Evolutionary conservation across 2,888 invertebrate genomes (phyloP).

Genomic region (Saturnia japonica): DNA sequence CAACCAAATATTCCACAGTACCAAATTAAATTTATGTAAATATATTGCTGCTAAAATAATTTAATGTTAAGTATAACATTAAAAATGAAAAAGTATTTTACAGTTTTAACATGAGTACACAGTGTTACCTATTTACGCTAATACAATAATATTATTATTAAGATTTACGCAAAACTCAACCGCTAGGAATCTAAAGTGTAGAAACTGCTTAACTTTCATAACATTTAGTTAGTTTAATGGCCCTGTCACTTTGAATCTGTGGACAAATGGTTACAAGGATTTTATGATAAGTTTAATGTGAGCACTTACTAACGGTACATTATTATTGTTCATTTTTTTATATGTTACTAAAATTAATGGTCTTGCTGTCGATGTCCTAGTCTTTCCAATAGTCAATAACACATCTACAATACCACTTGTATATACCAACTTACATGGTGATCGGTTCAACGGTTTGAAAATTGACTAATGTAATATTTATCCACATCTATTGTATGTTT

Average conservation of each 20-base stretch:
- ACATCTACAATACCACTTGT: too few species aligned
- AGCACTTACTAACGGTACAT: constrained; percentile 8
- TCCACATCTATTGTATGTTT: too few species aligned
- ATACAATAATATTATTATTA: neutral
- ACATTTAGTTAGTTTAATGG: constrained; percentile 41
- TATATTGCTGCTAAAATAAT: neutral
- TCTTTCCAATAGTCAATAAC: too few species aligned
- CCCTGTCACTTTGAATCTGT: constrained; percentile 33
- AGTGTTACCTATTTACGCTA: neutral
- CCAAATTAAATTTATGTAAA: too few species aligned
- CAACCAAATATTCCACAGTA: too few species aligned
- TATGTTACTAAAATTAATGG: neutral
- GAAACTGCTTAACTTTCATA: constrained; percentile 25
- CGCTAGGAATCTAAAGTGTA: constrained; percentile 22
- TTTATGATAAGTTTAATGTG: constrained; percentile 28
- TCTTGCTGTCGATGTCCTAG: too few species aligned
- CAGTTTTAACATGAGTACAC: too few species aligned
- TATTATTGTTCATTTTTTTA: neutral
- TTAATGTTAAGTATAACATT: too few species aligned
- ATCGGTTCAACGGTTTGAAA: too few species aligned
- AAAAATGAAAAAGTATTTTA: too few species aligned
- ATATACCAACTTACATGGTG: too few species aligned
- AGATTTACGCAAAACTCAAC: neutral
- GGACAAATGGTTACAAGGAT: constrained; percentile 37
- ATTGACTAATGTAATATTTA: too few species aligned